A percentile compares a stretch with the other conserved stretches of the same genome.
phyloP scores from a whole-genome alignment of 2,797 vertebrate species.

The Nannoperca australis region DNA sequence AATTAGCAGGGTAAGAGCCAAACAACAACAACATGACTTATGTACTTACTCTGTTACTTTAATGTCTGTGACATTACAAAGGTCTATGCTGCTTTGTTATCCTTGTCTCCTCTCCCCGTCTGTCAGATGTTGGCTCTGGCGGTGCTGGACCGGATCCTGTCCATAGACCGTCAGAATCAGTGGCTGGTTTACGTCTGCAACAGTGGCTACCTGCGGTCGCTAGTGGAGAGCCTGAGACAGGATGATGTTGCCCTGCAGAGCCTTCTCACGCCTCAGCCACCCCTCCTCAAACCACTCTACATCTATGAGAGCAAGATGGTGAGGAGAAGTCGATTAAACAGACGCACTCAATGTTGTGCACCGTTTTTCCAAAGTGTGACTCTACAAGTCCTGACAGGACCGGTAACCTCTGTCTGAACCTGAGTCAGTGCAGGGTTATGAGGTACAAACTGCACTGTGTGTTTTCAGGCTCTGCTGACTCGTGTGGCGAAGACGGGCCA shows the following conservation, averaged over 20 bases:
- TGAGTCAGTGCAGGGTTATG: not conserved
- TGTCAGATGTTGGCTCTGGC: constrained; percentile 96
- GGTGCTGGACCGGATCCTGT: constrained; percentile 93
- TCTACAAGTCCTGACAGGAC: not conserved
- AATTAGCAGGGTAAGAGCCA: constrained; percentile 90
- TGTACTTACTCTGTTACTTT: not conserved
- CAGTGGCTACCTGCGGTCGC: constrained; percentile 95
- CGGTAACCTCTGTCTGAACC: not conserved
- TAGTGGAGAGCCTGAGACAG: constrained; percentile 94
- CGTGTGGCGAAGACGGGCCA: constrained; percentile 94
- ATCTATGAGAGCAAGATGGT: constrained; percentile 99
- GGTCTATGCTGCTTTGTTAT: not conserved
- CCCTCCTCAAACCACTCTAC: constrained; percentile 95
- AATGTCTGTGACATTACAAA: not conserved
- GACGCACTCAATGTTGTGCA: not conserved
- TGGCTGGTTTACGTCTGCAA: constrained; percentile 96
- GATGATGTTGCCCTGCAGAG: constrained; percentile 92
- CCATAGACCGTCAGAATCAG: constrained; percentile 95
- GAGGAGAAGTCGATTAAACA: constrained; percentile 65
- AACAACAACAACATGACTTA: not conserved
- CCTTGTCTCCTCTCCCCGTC: not conserved
- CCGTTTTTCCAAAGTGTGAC: not conserved
- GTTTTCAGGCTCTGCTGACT: constrained; percentile 92
- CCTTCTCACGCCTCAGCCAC: constrained; percentile 93
- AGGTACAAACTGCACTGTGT: constrained; percentile 1